Evolutionary conservation across 2,797 vertebrate species (phyloP), one percentile per base, ranked within the genome.

Genomic region (Bradypus variegatus): DNA sequence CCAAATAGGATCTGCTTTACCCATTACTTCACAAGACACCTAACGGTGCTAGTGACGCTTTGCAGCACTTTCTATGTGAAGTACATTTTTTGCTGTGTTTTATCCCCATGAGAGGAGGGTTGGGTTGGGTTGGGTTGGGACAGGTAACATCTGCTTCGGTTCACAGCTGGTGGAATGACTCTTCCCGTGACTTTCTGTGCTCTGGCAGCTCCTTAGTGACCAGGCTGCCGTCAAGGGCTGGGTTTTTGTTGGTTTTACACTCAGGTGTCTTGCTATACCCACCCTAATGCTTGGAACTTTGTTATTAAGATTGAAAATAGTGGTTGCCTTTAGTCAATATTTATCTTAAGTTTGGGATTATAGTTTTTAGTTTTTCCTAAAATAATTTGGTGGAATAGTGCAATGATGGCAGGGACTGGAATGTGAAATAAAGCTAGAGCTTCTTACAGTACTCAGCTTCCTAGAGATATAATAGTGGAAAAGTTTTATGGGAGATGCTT

Each of bases 141-240:
- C 27, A 4, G 48, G 8, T 21, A 2, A 1, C 8, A 1, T 15
- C 2, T 19, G 27, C 41, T 25, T 23, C 12, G 0, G 5, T 11
- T 11, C 29, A 18, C 45, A 1, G 53, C 86, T 33, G 83, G 19
- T 6, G 48, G 48, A 12, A 1, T 79, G 21, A 36, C 36, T 0
- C 6, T 4, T 6, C 8, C 75, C 16, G 3, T n/a, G 38, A 3
- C 75, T 80, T 19, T 6, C 21, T 58, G 14, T 6, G 6, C 10
- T 9, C 31, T 70, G 29, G 67, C 36, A 25, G 67, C 79, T 65
- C 16, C 16, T 45, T 9, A 4, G 36, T 25, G 79, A 14, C 36
- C 38, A 3, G 53, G 36, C 48, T 19, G 45, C 31, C 38, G 1
- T 7, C 23, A 0, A 45, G 55, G 21, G 45, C 69, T 62, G 13